Percentiles rank a stretch among this genome's conserved stretches.
Conservation (phyloP, 2,113 vertebrate species). For the Petroica traversi region DNA sequence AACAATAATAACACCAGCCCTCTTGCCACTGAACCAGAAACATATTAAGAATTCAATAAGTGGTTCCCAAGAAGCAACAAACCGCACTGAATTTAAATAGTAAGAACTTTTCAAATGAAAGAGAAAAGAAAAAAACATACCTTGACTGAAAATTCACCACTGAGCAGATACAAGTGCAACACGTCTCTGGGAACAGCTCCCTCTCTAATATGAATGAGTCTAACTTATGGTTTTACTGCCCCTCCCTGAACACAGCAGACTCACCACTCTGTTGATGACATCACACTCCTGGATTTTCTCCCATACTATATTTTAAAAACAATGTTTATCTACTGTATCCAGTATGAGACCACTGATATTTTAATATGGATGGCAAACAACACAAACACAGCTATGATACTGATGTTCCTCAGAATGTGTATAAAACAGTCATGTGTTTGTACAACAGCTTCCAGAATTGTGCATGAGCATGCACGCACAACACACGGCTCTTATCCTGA, state of each 20-base stretch:
- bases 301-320: background rate
- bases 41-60: background rate
- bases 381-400: background rate
- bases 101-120: background rate
- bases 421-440: background rate
- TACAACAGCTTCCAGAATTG: background rate
- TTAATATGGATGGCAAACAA: background rate
- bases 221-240: constrained; percentile 41
- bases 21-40: background rate
- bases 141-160: background rate
- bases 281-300: constrained; percentile 54
- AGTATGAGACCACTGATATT: background rate
- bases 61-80: background rate
- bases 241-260: constrained; percentile 37
- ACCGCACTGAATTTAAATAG: background rate
- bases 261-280: constrained; percentile 41
- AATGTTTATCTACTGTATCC: background rate
- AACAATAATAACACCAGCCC: background rate
- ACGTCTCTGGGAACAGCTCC: background rate
- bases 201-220: constrained; percentile 4
- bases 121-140: constrained; percentile 22
- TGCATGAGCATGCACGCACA: fast-evolving
- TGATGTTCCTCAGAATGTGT: background rate
- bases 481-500: background rate
- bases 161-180: background rate